Evolutionary conservation across 2,113 vertebrate genomes (phyloP).

Genomic region (Rhinoptilus africanus): DNA sequence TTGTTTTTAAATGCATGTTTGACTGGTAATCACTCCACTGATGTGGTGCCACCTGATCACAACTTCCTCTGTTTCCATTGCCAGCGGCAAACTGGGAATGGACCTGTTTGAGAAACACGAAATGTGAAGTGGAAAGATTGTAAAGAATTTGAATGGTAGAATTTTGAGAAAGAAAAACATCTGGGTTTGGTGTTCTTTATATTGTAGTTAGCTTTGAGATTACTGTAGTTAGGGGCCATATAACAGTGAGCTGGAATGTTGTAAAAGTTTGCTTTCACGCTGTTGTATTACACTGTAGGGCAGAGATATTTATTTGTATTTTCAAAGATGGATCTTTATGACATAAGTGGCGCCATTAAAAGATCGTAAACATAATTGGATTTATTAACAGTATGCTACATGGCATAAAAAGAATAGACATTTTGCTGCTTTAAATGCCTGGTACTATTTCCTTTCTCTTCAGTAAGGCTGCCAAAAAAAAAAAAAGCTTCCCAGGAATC

Average conservation of each 20-base stretch:
- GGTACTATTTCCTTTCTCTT: background rate
- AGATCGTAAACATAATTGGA: conserved; percentile 29
- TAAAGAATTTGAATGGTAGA: background rate
- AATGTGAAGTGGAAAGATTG: background rate
- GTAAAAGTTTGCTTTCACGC: background rate
- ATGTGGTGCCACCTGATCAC: background rate
- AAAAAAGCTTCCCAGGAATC: background rate
- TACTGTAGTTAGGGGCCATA: background rate
- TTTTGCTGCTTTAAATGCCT: background rate
- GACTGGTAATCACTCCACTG: background rate
- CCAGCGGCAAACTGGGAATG: background rate
- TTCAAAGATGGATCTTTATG: conserved; percentile 12
- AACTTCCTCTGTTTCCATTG: background rate
- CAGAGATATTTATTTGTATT: conserved; percentile 25
- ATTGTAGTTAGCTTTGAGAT: background rate
- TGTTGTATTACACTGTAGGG: background rate
- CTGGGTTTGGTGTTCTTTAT: background rate
- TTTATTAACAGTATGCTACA: conserved; percentile 32
- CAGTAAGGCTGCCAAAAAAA: background rate
- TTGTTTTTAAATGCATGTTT: background rate
- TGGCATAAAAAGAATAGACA: background rate
- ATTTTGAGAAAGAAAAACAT: background rate
- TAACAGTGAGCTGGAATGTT: background rate
- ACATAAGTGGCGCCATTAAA: conserved; percentile 37
- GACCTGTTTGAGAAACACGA: background rate